These are phyloP conservation scores for Lottia gigantea DNA, from an alignment of 2,888 invertebrate genomes.

Conservation along the genomic window DNA sequence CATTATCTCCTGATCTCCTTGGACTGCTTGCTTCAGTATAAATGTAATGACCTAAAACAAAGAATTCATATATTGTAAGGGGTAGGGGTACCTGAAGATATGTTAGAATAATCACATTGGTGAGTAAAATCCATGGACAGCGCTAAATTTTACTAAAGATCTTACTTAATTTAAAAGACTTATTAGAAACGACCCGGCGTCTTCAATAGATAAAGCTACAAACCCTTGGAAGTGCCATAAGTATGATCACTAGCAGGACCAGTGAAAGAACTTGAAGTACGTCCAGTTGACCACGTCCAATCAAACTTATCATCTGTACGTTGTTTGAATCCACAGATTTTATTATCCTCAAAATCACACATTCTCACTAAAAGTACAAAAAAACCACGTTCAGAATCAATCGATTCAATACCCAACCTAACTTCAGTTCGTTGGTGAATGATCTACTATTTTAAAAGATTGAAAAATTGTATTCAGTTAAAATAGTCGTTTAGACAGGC, in stretches of 20 bases:
- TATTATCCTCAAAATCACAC: slow-evolving; percentile 49
- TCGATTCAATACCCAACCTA: too few relatives aligned
- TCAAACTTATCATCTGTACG: slow-evolving; percentile 52
- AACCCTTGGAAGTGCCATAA: slow-evolving; percentile 47
- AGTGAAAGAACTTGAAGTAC: slow-evolving; percentile 40
- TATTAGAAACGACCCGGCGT: too few relatives aligned
- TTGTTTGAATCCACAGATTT: slow-evolving; percentile 54
- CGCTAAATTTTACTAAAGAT: too few relatives aligned
- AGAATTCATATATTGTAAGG: neutral
- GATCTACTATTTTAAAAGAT: too few relatives aligned
- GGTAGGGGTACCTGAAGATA: too few relatives aligned
- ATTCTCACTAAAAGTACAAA: slow-evolving; percentile 17
- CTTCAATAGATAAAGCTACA: neutral
- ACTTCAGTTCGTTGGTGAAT: too few relatives aligned
- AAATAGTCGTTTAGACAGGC: too few relatives aligned
- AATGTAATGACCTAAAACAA: slow-evolving; percentile 53
- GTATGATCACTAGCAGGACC: slow-evolving; percentile 59
- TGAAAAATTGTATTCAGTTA: too few relatives aligned
- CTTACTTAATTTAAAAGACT: too few relatives aligned
- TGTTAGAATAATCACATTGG: too few relatives aligned
- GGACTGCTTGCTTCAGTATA: slow-evolving; percentile 70
- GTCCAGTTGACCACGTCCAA: slow-evolving; percentile 53
- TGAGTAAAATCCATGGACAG: too few relatives aligned
- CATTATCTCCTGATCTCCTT: slow-evolving; percentile 72
- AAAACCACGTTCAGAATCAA: too few relatives aligned